Evolutionary conservation across 37 sponge, comb jelly and placozoan species (phyloP).

Genomic region (Lycopodina hypogea): DNA sequence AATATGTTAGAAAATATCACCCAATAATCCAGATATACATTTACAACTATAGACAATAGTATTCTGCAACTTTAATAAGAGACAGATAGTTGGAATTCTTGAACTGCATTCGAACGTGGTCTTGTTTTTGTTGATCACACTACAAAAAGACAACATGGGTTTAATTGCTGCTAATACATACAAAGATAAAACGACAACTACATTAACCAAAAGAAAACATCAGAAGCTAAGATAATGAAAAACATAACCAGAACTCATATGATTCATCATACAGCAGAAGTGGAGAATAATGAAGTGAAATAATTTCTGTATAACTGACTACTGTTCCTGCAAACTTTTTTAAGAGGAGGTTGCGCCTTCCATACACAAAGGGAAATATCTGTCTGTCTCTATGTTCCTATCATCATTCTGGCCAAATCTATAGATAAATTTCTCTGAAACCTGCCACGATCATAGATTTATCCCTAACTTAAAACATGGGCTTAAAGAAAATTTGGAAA

Average conservation of each 20-base stretch:
- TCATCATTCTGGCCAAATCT: too few species aligned
- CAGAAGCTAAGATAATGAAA: too few species aligned
- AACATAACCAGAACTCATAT: too few species aligned
- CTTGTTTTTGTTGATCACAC: constrained; percentile 25
- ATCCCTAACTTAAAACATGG: too few species aligned
- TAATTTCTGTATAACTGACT: not conserved
- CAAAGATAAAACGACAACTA: not conserved
- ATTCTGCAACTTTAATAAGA: constrained; percentile 15
- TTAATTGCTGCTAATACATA: too few species aligned
- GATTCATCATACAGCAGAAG: not conserved
- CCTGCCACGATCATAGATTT: too few species aligned
- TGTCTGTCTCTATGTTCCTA: too few species aligned
- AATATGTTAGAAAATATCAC: not conserved
- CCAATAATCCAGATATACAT: not conserved
- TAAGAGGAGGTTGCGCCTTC: too few species aligned
- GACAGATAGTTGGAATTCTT: constrained; percentile 21
- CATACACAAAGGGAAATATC: too few species aligned
- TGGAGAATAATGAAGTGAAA: not conserved
- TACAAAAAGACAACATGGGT: not conserved
- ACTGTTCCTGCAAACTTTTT: too few species aligned
- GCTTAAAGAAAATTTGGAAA: too few species aligned
- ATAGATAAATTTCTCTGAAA: too few species aligned
- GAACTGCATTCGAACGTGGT: constrained; percentile 25
- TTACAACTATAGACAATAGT: not conserved
- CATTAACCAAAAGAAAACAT: not conserved